These are phyloP conservation scores for Siphlonurus alternatus DNA, from an alignment of 2,888 invertebrate species.

Conservation along the genomic window DNA sequence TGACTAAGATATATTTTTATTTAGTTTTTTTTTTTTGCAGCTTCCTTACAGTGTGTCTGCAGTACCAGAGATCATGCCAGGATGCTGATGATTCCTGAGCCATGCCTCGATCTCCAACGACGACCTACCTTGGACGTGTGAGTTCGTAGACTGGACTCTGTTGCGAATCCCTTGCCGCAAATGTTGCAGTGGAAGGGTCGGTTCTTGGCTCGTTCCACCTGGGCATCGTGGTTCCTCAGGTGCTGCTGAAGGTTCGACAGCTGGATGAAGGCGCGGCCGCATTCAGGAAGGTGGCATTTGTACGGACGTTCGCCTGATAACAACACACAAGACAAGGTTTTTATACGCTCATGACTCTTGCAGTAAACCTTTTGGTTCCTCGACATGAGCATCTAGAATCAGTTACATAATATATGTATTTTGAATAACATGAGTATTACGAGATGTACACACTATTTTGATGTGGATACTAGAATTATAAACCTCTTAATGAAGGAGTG, in stretches of 20 bases:
- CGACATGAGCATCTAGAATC: background rate
- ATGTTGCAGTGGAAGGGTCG: slow-evolving; percentile 91
- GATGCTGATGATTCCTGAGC: too few species aligned
- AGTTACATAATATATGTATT: background rate
- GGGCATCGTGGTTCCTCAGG: slow-evolving; percentile 88
- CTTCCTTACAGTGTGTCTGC: background rate
- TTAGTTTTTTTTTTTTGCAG: background rate
- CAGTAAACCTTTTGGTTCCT: too few species aligned
- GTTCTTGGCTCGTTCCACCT: slow-evolving; percentile 87
- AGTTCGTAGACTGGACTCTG: slow-evolving; percentile 85
- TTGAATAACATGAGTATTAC: background rate
- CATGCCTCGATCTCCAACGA: too few species aligned
- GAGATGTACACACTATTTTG: too few species aligned
- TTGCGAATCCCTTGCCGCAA: slow-evolving; percentile 92
- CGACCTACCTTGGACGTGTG: slow-evolving; percentile 90
- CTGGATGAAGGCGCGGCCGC: slow-evolving; percentile 92
- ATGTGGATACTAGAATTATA: too few species aligned
- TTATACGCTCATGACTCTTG: background rate
- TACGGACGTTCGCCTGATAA: slow-evolving; percentile 92
- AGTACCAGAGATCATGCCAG: background rate
- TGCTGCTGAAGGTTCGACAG: slow-evolving; percentile 93
- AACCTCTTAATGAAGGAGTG: too few species aligned
- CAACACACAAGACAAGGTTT: too few species aligned
- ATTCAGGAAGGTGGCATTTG: slow-evolving; percentile 90
- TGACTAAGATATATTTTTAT: too few species aligned